phyloP scores from a whole-genome alignment of 2,797 vertebrate species.

The Artibeus lituratus region DNA sequence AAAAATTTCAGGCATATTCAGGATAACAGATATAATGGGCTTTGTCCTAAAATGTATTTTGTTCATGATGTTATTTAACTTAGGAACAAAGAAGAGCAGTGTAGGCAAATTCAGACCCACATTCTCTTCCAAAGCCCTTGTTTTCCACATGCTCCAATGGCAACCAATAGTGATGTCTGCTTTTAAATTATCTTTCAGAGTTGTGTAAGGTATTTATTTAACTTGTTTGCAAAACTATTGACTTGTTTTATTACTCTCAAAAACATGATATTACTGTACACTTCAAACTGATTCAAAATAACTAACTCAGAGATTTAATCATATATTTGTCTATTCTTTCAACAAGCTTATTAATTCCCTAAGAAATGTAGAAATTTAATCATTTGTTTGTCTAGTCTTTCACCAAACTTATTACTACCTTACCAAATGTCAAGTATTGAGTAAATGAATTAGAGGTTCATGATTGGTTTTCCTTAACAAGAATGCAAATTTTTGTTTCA shows the following conservation, averaged over 20 bases:
- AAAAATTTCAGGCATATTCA: not conserved
- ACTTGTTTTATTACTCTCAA: not conserved
- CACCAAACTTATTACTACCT: not conserved
- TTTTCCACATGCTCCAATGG: not conserved
- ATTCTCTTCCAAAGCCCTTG: not conserved
- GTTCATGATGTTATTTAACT: not conserved
- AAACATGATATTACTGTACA: not conserved
- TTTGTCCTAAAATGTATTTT: conserved; percentile 21
- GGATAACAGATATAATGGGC: not conserved
- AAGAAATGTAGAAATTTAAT: not conserved
- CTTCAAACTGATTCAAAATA: conserved; percentile 1
- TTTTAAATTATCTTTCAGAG: not conserved
- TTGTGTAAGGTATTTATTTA: not conserved
- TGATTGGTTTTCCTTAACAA: not conserved
- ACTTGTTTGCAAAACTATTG: not conserved
- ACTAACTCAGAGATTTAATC: not conserved
- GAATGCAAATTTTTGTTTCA: not conserved
- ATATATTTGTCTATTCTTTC: not conserved
- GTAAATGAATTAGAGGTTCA: not conserved
- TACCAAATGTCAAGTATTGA: not conserved
- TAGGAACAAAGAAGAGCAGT: not conserved
- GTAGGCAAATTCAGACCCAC: not conserved
- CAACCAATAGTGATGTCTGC: not conserved
- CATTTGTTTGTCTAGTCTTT: not conserved
- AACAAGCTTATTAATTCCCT: not conserved